Conservation (phyloP, 1,140 invertebrate species). For the Probaryconus sp. region DNA sequence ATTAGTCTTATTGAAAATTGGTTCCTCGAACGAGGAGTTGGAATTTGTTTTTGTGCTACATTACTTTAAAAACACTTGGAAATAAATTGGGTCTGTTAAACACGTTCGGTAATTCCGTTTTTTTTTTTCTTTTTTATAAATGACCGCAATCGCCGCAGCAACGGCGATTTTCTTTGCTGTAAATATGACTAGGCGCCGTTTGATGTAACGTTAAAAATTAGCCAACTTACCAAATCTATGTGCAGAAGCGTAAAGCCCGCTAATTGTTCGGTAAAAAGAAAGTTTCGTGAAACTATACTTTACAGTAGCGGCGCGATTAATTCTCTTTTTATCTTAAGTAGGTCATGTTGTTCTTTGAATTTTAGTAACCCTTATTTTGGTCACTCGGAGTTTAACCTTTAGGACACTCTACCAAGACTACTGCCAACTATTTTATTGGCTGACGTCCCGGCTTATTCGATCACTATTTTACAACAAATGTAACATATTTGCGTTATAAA, state of each 20-base stretch:
- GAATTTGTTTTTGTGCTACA: slow-evolving; percentile 37
- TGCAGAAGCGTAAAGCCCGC: slow-evolving; percentile 31
- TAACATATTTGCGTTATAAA: neutral
- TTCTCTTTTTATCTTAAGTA: slow-evolving; percentile 26
- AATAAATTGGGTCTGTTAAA: slow-evolving; percentile 37
- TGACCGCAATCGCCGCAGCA: neutral
- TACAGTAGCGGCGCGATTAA: slow-evolving; percentile 38
- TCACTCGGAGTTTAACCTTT: slow-evolving; percentile 29
- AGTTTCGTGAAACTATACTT: slow-evolving; percentile 41
- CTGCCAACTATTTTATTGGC: slow-evolving; percentile 40
- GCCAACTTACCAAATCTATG: slow-evolving; percentile 22
- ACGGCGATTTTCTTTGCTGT: neutral
- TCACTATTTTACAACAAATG: neutral
- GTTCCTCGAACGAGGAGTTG: slow-evolving; percentile 23
- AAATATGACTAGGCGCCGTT: slow-evolving; percentile 5
- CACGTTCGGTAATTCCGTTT: neutral
- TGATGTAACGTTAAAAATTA: slow-evolving; percentile 40
- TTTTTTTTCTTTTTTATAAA: neutral
- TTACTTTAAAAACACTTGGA: slow-evolving; percentile 19
- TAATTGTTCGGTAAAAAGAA: slow-evolving; percentile 44
- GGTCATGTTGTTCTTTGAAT: slow-evolving; percentile 51
- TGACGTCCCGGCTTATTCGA: slow-evolving; percentile 13
- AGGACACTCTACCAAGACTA: slow-evolving; percentile 13
- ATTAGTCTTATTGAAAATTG: slow-evolving; percentile 60
- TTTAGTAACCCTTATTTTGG: slow-evolving; percentile 44